Evolutionary conservation across 2,113 vertebrate species (phyloP).

Genomic region (Aleadryas rufinucha): DNA sequence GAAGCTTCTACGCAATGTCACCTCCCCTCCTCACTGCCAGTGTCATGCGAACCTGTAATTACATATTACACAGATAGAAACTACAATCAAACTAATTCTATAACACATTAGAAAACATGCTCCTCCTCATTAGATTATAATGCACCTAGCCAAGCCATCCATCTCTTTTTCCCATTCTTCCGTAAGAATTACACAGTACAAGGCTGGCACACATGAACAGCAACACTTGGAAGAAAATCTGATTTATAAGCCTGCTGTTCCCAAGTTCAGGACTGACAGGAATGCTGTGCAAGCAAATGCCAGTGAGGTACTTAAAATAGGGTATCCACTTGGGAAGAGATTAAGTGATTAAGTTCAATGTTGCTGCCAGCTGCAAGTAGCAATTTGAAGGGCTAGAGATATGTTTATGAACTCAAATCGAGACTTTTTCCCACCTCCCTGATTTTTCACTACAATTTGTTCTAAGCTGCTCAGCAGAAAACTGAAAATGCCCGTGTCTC

Average conservation of each 20-base stretch:
- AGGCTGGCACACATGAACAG: not conserved
- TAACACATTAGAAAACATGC: not conserved
- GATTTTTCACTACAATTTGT: not conserved
- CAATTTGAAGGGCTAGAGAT: not conserved
- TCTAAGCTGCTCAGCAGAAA: not conserved
- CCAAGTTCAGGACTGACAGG: not conserved
- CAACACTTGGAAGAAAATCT: not conserved
- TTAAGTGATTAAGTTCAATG: constrained; percentile 34
- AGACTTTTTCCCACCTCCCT: not conserved
- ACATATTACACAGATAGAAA: not conserved
- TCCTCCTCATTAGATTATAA: not conserved
- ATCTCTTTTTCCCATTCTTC: not conserved
- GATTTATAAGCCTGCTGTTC: constrained; percentile 8
- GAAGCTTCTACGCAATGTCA: not conserved
- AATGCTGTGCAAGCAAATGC: constrained; percentile 51
- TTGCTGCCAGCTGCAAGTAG: constrained; percentile 38
- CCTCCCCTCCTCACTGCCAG: not conserved
- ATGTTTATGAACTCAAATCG: not conserved
- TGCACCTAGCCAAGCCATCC: fast-evolving
- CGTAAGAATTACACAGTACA: not conserved
- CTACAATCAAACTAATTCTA: not conserved
- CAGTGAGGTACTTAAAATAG: constrained; percentile 47
- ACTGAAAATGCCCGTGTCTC: not conserved
- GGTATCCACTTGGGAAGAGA: constrained; percentile 50
- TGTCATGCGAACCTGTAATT: not conserved